phyloP scores from a whole-genome alignment of 2,797 vertebrate species.

The Tamandua tetradactyla region DNA sequence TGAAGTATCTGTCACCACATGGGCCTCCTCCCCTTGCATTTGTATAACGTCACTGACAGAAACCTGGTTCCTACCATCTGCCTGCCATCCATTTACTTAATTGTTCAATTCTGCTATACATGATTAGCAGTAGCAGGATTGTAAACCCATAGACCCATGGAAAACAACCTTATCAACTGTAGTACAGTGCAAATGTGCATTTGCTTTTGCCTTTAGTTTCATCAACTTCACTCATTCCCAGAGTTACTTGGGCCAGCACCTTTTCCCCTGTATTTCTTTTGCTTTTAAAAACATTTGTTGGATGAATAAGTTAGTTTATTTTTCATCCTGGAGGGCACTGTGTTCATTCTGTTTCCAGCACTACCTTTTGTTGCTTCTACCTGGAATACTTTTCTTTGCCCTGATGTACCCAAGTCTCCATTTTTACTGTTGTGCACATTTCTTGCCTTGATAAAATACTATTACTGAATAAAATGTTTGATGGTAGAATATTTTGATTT shows the following conservation, averaged over 20 bases:
- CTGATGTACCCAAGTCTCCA: not conserved
- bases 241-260: not conserved
- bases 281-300: not conserved
- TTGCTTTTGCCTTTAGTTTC: conserved; percentile 30
- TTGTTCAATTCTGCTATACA: not conserved
- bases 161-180: not conserved
- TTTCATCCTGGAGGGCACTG: not conserved
- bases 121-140: not conserved
- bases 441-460: not conserved
- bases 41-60: not conserved
- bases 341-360: not conserved
- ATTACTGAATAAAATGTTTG: conserved; percentile 33
- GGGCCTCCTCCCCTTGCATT: not conserved
- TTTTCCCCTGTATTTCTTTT: not conserved
- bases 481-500: conserved; percentile 20
- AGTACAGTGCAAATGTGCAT: not conserved
- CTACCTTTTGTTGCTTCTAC: not conserved
- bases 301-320: not conserved
- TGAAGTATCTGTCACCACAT: not conserved
- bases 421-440: not conserved
- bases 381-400: not conserved
- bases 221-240: not conserved
- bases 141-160: not conserved
- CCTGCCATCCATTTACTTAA: not conserved
- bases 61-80: not conserved